Evolutionary conservation across 1,140 invertebrate species (phyloP), one percentile per base, ranked within the genome.

Genomic region (Reticulitermes speratus): DNA sequence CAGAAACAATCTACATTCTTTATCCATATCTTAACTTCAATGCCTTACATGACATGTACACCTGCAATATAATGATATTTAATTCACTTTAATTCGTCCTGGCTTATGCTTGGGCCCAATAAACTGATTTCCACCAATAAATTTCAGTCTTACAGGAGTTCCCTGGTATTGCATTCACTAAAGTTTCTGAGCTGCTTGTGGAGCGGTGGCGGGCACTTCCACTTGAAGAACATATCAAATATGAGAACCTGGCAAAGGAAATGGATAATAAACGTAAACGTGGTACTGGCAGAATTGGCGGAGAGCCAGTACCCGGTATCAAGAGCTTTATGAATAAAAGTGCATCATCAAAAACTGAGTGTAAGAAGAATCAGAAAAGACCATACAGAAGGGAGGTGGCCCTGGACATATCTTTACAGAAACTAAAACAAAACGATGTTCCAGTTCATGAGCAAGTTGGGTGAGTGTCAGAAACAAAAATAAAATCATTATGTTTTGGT

Each of bases 181-280:
- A 91, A 87, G 88, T 91, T 45, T 91, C 92, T 32, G 87, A 87
- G 86, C 84, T 88, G 38, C 88, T 93, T 85, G 90, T 89, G 69
- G 85, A 89, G 59, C 87, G 88, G 21, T 93, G 92, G 92, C 90
- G 90, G 84, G 69, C 90, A 45, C 87, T 92, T 69, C 88, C 90
- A 2, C 87, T 90, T 5, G 90, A 92, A 83, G 90, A 92, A 87
- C 91, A 91, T 86, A 90, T 90, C 69, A 90, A 89, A 88, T 93
- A 92, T 87, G 89, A 90, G 87, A 90, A 91, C 86, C 83, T 90
- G 23, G 90, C 89, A 23, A 85, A 87, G 11, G 81, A 87, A 85
- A 3, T 1, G 45, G 84, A 85, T 25, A 87, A 86, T 86, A 16
- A 85, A 84, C 59, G 86, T 65, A 87, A 89, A 7, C 5, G 48